Percentiles rank a stretch among this genome's conserved stretches.
Evolutionary conservation across 2,113 vertebrate species (phyloP).

Genomic region (Proteles cristata): DNA sequence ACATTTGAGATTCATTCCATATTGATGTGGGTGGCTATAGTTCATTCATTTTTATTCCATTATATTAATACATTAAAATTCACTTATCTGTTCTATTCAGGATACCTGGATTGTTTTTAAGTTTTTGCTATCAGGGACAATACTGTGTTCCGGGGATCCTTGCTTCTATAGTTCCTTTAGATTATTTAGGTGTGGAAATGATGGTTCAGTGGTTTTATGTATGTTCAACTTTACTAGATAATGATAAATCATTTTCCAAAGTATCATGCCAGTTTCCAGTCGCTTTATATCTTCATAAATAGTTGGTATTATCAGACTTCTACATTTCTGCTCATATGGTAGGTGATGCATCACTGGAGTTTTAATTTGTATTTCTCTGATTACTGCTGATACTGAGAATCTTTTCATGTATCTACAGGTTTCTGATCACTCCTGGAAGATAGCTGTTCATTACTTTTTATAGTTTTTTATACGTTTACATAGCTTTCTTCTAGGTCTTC

Average conservation of each 20-base stretch:
- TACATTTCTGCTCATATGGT: neutral
- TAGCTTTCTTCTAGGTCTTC: neutral
- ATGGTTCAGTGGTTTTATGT: neutral
- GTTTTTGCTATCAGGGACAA: neutral
- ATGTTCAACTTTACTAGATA: neutral
- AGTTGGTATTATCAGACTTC: neutral
- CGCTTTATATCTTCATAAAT: constrained; percentile 11
- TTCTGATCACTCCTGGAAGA: neutral
- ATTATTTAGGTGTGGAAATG: neutral
- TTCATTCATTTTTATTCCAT: neutral
- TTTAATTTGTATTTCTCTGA: constrained; percentile 46
- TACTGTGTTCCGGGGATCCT: neutral
- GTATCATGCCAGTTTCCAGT: neutral
- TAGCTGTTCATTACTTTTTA: neutral
- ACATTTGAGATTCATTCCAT: neutral
- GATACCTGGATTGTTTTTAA: neutral
- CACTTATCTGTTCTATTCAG: neutral
- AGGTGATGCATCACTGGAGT: neutral
- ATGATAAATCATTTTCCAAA: constrained; percentile 17
- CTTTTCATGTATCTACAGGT: neutral
- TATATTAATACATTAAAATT: neutral
- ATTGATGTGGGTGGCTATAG: neutral
- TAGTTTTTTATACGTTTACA: neutral
- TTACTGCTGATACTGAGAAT: neutral
- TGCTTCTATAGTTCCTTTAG: neutral